Evolutionary conservation across 2,888 invertebrate species (phyloP), one percentile per base, ranked within the genome.

Genomic region (Epiblema foenella): DNA sequence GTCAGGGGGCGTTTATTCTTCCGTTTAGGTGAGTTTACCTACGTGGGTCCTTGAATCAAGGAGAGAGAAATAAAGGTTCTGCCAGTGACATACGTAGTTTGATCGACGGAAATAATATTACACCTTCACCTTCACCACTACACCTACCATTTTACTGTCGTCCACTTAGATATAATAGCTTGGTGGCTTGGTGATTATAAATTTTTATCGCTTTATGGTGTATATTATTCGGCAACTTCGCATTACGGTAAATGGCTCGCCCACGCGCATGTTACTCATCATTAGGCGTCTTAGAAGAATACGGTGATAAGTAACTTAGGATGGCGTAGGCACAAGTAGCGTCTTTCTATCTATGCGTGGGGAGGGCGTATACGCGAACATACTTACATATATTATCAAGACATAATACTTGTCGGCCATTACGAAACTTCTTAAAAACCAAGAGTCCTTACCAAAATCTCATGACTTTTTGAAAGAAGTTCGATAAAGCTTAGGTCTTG

Each of bases 241-340:
- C 59, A 42, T 60, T 60, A 60, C 46, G 59, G 59, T 60, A 60
- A 60, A 60, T 46, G 59, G 5, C 42, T 39, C 59, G 59, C 59
- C 59, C 42, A 60, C 59, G 59, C 42, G 8, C 9, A 33, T 33
- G 15, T 37, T 15, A 24, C 24, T 60, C 59, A 60, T 60, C 42
- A 42, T n/a, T 60, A n/a, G 46, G 20, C 46, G 39, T 24, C 17
- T 60, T 46, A 18, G 42, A 46, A 60, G 42, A 60, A 60, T 20
- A 46, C 20, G 12, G 59, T 46, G 42, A 46, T 24, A 60, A 24
- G 59, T 60, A 24, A 24, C 24, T 24, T 46, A 8, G 20, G 42
- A 24, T 37, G 18, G n/a, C 37, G 11, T 57, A 18, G 15, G 11
- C n/a, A n/a, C n/a, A n/a, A n/a, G n/a, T n/a, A n/a, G n/a, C 42